Evolutionary conservation across 1,140 invertebrate species (phyloP), one percentile per base, ranked within the genome.

Genomic region (Bombus terrestris): DNA sequence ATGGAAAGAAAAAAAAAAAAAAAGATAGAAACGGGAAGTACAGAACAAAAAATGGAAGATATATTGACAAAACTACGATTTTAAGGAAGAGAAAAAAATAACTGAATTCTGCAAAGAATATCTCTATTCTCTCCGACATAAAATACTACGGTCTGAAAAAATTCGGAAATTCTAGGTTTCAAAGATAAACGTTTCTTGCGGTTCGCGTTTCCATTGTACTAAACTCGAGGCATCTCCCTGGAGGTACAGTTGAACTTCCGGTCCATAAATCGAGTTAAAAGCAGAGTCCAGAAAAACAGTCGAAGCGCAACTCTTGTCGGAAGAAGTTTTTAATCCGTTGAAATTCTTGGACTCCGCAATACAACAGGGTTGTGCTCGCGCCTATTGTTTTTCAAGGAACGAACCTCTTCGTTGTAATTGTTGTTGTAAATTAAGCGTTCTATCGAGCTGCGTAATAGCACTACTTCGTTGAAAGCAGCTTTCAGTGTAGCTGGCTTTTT

Each of bases 181-280:
- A 18, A 39, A 39, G 37, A 39, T 68, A 68, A 35, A 37, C 22
- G 35, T 68, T 37, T 37, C 9, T 25, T 37, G 35, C 10, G 22
- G 35, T 39, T 69, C 22, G 12, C 37, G 37, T 71, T 39, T 12
- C 22, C 68, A 41, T 71, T n/a, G 71, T 43, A 8, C 41, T n/a
- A 43, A 18, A 43, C 13, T 43, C 41, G 8, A 41, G 6, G 18
- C 6, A 35, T 41, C 28, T 71, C 69, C 37, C 69, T 41, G 25
- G 25, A 41, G 41, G 73, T 22, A 37, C 53, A 66, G 18, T 66
- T 77, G 47, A 66, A 73, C 84, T 77, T 86, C 74, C 86, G 73
- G 73, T 41, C 78, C 79, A 88, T 82, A 88, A 73, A 88, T 66
- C 66, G 32, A n/a, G 59, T 37, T 73, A 66, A 88, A 82, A 78